Percentiles rank a stretch among this genome's conserved stretches.
These are phyloP conservation scores for Solenodon paradoxus DNA, from an alignment of 2,113 vertebrate genomes.

Conservation along the genomic window DNA sequence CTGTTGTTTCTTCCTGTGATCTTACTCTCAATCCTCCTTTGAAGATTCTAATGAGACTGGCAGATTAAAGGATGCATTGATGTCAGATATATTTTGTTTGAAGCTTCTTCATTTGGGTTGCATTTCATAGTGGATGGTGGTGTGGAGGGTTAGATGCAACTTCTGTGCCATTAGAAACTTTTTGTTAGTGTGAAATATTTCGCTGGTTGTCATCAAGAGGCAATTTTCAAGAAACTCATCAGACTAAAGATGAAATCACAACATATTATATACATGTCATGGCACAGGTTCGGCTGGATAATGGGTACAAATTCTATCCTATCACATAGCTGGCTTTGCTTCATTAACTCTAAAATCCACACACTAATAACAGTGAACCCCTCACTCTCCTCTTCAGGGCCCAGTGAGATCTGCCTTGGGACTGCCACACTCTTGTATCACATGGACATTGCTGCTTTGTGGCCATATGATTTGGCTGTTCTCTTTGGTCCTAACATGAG, in stretches of 20 bases:
- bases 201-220: background rate
- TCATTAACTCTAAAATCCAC: constrained; percentile 26
- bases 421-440: rapidly evolving
- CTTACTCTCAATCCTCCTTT: background rate
- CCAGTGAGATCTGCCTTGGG: background rate
- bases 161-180: too few relatives aligned
- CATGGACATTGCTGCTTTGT: background rate
- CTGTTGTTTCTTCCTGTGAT: background rate
- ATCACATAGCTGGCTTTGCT: constrained; percentile 12
- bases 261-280: background rate
- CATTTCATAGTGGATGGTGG: background rate
- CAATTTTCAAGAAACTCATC: background rate
- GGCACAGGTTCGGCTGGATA: background rate
- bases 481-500: background rate
- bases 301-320: constrained; percentile 3
- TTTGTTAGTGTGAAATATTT: background rate
- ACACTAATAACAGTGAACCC: constrained; percentile 14
- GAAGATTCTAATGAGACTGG: background rate
- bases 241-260: background rate
- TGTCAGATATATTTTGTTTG: background rate
- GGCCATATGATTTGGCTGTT: background rate
- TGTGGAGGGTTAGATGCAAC: background rate
- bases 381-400: background rate
- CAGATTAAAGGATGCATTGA: background rate
- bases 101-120: background rate